A percentile compares a stretch with the other conserved stretches of the same genome.
Conservation (phyloP, 2,113 vertebrate genomes). For the Seriola quinqueradiata region DNA sequence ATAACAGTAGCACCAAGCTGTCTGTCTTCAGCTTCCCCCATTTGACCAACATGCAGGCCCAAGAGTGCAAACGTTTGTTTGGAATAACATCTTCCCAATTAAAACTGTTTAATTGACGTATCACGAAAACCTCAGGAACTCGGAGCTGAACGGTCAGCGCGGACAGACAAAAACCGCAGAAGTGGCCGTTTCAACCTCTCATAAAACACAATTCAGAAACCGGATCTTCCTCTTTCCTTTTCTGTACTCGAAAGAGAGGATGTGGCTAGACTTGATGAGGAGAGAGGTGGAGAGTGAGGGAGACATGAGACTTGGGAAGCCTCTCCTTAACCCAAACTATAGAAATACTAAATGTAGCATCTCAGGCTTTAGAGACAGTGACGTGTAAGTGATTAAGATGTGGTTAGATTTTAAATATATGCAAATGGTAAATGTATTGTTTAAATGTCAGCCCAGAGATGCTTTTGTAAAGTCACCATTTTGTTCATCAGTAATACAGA, state of each 20-base stretch:
- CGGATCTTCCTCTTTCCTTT: conserved; percentile 81
- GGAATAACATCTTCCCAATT: conserved; percentile 77
- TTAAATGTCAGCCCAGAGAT: neutral
- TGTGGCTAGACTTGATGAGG: conserved; percentile 79
- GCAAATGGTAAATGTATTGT: neutral
- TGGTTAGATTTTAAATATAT: neutral
- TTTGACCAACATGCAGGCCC: conserved; percentile 25
- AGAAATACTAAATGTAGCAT: conserved; percentile 46
- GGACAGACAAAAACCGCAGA: conserved; percentile 72
- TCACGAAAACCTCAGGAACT: conserved; percentile 79
- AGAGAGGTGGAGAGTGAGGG: conserved; percentile 61
- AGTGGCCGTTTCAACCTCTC: conserved; percentile 80
- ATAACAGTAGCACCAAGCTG: conserved; percentile 26
- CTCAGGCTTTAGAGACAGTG: conserved; percentile 1
- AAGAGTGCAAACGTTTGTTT: conserved; percentile 69
- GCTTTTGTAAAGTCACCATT: neutral
- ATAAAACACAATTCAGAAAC: conserved; percentile 83
- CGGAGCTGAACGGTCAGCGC: conserved; percentile 63
- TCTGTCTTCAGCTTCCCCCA: neutral
- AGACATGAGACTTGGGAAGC: conserved; percentile 48
- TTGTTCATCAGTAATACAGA: neutral
- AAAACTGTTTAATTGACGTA: conserved; percentile 80
- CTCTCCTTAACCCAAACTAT: conserved; percentile 45
- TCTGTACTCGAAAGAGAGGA: conserved; percentile 71
- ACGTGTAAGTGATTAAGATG: neutral